phyloP scores from a whole-genome alignment of 2,888 invertebrate species.

The Biston stratarius region DNA sequence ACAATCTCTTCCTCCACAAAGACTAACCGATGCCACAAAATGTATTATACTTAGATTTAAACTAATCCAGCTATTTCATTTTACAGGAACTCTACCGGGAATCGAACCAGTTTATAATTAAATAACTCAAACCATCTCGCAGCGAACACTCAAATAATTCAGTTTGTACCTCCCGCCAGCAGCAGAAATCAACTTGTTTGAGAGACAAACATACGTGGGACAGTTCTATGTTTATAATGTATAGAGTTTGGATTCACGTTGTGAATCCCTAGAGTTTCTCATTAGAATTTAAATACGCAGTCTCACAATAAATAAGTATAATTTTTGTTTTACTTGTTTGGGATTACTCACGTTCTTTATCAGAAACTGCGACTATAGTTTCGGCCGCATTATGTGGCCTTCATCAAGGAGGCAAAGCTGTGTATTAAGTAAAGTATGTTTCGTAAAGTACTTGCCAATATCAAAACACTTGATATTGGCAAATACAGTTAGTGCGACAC shows the following conservation, averaged over 20 bases:
- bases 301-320: not conserved
- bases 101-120: constrained; percentile 59
- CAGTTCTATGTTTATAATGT: not conserved
- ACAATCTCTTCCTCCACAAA: too few relatives aligned
- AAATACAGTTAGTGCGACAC: too few relatives aligned
- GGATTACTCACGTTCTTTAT: too few relatives aligned
- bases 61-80: constrained; percentile 46
- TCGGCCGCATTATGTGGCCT: too few relatives aligned
- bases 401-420: too few relatives aligned
- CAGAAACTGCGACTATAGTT: too few relatives aligned
- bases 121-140: constrained; percentile 60
- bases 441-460: too few relatives aligned
- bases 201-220: not conserved
- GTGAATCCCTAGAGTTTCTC: not conserved
- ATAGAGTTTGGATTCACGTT: not conserved
- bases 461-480: too few relatives aligned
- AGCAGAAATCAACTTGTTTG: constrained; percentile 22
- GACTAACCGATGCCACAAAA: too few relatives aligned
- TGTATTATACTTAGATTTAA: not conserved
- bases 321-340: too few relatives aligned
- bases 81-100: constrained; percentile 47
- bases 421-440: too few relatives aligned
- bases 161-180: constrained; percentile 45
- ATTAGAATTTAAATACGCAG: not conserved
- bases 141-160: constrained; percentile 56